Evolutionary conservation across 2,888 invertebrate genomes (phyloP).

Genomic region (Amitus sp.): DNA sequence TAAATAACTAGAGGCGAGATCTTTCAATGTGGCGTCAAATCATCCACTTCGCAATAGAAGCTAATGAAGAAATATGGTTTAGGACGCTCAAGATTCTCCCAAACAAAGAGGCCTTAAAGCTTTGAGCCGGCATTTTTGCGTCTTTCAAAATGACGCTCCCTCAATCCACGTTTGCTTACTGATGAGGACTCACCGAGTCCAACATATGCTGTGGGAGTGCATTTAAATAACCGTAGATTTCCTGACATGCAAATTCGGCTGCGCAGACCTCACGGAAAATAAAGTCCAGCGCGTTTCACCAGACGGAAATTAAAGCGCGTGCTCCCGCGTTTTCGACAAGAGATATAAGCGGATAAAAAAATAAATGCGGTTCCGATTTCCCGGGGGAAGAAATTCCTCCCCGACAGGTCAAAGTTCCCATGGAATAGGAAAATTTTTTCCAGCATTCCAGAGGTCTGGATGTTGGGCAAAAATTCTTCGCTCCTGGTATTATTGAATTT

Average conservation of each 20-base stretch:
- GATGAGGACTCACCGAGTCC: constrained; percentile 33
- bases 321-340: constrained; percentile 2
- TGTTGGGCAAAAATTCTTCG: too few species aligned
- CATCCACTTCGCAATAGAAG: neutral
- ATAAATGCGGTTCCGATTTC: constrained; percentile 30
- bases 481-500: neutral
- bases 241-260: constrained; percentile 37
- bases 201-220: constrained; percentile 31
- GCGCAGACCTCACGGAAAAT: constrained; percentile 23
- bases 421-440: constrained; percentile 4
- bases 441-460: too few species aligned
- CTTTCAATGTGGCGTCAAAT: neutral
- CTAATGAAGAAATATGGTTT: neutral
- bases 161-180: constrained; percentile 27
- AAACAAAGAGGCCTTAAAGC: neutral
- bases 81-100: neutral
- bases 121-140: neutral
- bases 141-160: neutral
- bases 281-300: constrained; percentile 28
- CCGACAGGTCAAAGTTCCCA: neutral
- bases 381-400: constrained; percentile 14
- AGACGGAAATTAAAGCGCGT: constrained; percentile 33
- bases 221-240: constrained; percentile 37
- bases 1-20: too few species aligned
- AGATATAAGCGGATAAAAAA: constrained; percentile 15